phyloP scores from a whole-genome alignment of 2,797 vertebrate species.

The Clarias fuscus region DNA sequence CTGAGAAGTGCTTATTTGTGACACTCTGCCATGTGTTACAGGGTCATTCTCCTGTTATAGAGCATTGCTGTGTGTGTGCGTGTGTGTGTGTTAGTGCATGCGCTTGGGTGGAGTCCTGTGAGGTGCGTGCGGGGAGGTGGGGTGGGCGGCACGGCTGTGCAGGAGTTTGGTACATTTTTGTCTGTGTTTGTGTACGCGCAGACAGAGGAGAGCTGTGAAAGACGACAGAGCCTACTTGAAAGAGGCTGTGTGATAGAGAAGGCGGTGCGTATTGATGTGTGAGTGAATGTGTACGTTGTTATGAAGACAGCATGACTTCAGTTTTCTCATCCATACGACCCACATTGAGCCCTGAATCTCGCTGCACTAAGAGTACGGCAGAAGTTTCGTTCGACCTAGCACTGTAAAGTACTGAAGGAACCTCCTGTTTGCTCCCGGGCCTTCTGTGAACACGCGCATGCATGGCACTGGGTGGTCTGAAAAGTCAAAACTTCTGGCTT shows the following conservation, averaged over 20 bases:
- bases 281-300: conserved; percentile 57
- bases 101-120: conserved; percentile 34
- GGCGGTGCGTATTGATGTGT: conserved; percentile 11
- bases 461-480: conserved; percentile 74
- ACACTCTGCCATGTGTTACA: conserved; percentile 71
- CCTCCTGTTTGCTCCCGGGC: conserved; percentile 35
- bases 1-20: conserved; percentile 48
- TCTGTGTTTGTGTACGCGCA: conserved; percentile 55
- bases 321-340: not conserved
- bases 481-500: conserved; percentile 61
- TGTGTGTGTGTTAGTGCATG: not conserved
- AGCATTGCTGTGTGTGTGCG: not conserved
- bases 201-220: conserved; percentile 59
- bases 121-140: conserved; percentile 39
- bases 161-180: conserved; percentile 64
- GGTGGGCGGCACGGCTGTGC: conserved; percentile 54
- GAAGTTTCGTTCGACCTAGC: not conserved
- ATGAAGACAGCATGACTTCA: conserved; percentile 63
- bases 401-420: conserved; percentile 34
- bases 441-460: conserved; percentile 33
- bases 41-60: conserved; percentile 50
- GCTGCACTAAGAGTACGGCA: not conserved
- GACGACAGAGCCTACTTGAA: conserved; percentile 36
- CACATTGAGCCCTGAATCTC: not conserved
- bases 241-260: conserved; percentile 41